These are phyloP conservation scores for Trimorus sp. DNA, from an alignment of 2,888 invertebrate genomes.

Conservation along the genomic window DNA sequence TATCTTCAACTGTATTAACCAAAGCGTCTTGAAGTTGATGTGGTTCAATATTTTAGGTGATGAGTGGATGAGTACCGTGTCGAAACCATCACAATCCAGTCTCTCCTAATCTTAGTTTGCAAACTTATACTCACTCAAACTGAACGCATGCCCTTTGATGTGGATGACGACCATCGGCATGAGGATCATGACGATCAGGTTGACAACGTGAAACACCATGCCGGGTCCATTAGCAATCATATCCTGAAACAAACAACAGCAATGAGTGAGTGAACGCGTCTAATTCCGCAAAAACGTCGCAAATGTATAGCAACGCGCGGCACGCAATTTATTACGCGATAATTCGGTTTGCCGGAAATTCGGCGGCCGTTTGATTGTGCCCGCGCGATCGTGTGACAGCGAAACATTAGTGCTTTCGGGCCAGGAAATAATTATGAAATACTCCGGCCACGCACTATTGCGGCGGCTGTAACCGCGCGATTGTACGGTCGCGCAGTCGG, in stretches of 20 bases:
- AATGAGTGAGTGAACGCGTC: not conserved
- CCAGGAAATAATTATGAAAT: slow-evolving; percentile 64
- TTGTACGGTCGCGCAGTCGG: slow-evolving; percentile 43
- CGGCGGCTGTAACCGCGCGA: slow-evolving; percentile 42
- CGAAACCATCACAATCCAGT: too few species aligned
- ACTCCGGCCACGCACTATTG: slow-evolving; percentile 50
- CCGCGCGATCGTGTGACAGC: slow-evolving; percentile 49
- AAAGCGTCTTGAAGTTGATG: too few species aligned
- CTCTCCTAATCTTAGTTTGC: too few species aligned
- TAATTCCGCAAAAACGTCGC: slow-evolving; percentile 53
- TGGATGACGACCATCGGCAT: slow-evolving; percentile 92
- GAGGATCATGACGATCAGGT: slow-evolving; percentile 88
- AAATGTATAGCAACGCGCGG: slow-evolving; percentile 31
- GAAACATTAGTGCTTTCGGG: slow-evolving; percentile 55
- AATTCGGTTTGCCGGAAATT: slow-evolving; percentile 44
- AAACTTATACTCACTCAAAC: slow-evolving; percentile 88
- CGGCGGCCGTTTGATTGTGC: slow-evolving; percentile 43
- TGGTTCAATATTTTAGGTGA: too few species aligned
- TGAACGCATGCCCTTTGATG: slow-evolving; percentile 89
- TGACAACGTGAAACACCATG: slow-evolving; percentile 88
- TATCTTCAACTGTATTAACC: too few species aligned
- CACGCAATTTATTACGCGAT: slow-evolving; percentile 48
- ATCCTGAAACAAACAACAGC: slow-evolving; percentile 83
- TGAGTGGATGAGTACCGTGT: too few species aligned
- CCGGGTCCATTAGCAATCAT: slow-evolving; percentile 88